Conservation (phyloP, 2,113 vertebrate species). For the Solea senegalensis region DNA sequence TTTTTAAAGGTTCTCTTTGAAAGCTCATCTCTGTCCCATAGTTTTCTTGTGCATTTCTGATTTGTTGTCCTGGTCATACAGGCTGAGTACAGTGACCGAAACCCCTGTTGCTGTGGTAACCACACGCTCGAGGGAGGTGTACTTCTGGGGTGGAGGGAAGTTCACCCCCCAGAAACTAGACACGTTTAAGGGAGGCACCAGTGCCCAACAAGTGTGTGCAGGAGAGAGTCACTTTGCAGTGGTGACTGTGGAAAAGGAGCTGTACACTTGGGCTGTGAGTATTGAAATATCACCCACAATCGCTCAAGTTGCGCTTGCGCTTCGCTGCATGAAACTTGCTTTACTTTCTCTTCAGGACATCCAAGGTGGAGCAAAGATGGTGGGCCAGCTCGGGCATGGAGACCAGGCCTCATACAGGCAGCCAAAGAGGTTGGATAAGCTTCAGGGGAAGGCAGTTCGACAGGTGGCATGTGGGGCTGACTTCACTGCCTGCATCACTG, state of each 20-base stretch:
- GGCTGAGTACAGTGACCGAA: conserved; percentile 89
- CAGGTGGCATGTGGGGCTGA: conserved; percentile 96
- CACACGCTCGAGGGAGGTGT: conserved; percentile 94
- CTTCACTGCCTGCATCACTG: conserved; percentile 94
- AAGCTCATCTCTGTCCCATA: not conserved
- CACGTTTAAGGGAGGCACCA: conserved; percentile 94
- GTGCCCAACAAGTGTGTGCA: conserved; percentile 94
- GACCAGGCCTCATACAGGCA: conserved; percentile 97
- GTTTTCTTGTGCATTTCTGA: not conserved
- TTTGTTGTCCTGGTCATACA: conserved; percentile 47
- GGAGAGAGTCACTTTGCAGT: conserved; percentile 98
- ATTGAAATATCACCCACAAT: conserved; percentile 1
- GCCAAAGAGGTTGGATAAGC: conserved; percentile 92
- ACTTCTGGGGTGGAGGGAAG: conserved; percentile 98
- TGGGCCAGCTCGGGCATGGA: conserved; percentile 95
- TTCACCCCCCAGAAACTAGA: conserved; percentile 97
- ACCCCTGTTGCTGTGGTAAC: conserved; percentile 95
- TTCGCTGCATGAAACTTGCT: conserved; percentile 5
- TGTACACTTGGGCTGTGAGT: conserved; percentile 99
- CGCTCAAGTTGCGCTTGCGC: not conserved
- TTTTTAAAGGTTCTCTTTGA: not conserved
- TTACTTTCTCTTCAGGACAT: conserved; percentile 84
- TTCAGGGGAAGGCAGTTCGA: conserved; percentile 93
- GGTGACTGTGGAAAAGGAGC: conserved; percentile 98
- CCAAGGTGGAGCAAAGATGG: conserved; percentile 95